phyloP scores from a whole-genome alignment of 2,888 invertebrate genomes.

The Onchidella celtica region DNA sequence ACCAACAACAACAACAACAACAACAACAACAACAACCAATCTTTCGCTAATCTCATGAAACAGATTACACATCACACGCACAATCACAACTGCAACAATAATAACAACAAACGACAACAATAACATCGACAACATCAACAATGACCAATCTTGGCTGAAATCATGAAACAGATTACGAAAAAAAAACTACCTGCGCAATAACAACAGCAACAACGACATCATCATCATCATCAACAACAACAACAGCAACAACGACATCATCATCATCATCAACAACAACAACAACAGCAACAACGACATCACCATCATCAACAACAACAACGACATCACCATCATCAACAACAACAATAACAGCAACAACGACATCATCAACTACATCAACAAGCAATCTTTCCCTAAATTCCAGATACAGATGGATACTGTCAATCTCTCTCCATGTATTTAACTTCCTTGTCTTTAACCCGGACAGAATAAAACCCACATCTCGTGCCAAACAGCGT shows the following conservation, averaged over 20 bases:
- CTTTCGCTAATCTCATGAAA: no score
- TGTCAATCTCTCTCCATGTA: neutral
- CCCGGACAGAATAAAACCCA: no score
- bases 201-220: neutral
- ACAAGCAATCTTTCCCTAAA: no score
- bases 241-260: neutral
- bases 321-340: neutral
- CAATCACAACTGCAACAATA: neutral
- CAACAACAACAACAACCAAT: no score
- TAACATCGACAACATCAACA: no score
- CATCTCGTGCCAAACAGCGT: no score
- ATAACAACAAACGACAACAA: no score
- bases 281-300: neutral
- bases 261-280: neutral
- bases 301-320: neutral
- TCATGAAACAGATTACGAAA: no score
- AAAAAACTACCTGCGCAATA: no score
- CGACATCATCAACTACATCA: neutral
- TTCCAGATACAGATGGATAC: no score
- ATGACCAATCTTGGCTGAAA: no score
- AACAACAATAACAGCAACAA: neutral
- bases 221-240: neutral
- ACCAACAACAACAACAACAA: no score
- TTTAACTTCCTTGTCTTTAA: neutral
- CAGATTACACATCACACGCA: neutral